Percentiles rank a stretch among this genome's conserved stretches.
Evolutionary conservation across 2,888 invertebrate species (phyloP).

Genomic region (Patella pellucida): DNA sequence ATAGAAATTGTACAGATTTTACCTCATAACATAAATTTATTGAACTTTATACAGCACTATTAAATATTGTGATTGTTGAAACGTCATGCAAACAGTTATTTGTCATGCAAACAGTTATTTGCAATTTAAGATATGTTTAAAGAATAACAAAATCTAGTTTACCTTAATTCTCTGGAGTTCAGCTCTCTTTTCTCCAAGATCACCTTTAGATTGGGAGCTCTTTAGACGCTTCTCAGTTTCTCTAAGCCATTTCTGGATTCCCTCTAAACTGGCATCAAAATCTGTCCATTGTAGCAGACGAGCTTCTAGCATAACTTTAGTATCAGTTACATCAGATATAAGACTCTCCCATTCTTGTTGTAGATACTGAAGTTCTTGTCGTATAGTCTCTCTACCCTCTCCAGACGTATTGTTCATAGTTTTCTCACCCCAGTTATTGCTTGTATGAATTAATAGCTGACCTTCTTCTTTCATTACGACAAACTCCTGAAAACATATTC

Average conservation of each 20-base stretch:
- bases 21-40: too few relatives aligned
- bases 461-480: slow-evolving; percentile 93
- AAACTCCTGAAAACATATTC: slow-evolving; percentile 78
- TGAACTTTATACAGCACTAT: too few relatives aligned
- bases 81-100: too few relatives aligned
- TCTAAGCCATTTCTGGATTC: slow-evolving; percentile 94
- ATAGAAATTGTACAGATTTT: too few relatives aligned
- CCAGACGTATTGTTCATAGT: slow-evolving; percentile 92
- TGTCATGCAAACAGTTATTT: too few relatives aligned
- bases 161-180: slow-evolving; percentile 67
- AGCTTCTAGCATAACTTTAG: slow-evolving; percentile 88
- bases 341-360: slow-evolving; percentile 93
- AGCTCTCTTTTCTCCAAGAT: slow-evolving; percentile 67
- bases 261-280: slow-evolving; percentile 92
- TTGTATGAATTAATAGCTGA: slow-evolving; percentile 86
- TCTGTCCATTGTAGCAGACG: slow-evolving; percentile 93
- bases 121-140: too few relatives aligned
- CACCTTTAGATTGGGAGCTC: slow-evolving; percentile 61
- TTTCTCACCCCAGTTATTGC: slow-evolving; percentile 91
- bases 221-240: slow-evolving; percentile 87
- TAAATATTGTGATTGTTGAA: too few relatives aligned
- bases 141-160: slow-evolving; percentile 6
- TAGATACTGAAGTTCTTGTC: slow-evolving; percentile 83
- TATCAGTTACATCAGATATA: slow-evolving; percentile 86
- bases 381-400: slow-evolving; percentile 87